Conservation (phyloP, 2,888 invertebrate genomes). For the Lacanobia oleracea region DNA sequence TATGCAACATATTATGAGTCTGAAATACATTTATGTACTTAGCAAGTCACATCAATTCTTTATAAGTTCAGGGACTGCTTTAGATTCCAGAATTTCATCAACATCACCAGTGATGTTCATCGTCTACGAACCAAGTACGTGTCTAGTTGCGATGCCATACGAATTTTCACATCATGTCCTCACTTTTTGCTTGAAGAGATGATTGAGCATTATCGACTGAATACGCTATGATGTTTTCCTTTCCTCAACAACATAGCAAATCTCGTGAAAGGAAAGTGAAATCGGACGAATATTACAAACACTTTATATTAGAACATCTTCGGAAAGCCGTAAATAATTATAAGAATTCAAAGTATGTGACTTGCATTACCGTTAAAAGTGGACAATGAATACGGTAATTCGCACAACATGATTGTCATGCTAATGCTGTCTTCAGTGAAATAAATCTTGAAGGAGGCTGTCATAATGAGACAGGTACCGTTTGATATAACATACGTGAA, state of each 20-base stretch:
- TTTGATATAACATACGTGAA: constrained; percentile 34
- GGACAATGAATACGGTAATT: constrained; percentile 67
- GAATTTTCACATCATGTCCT: constrained; percentile 4
- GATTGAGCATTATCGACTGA: constrained; percentile 23
- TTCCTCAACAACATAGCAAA: constrained; percentile 10
- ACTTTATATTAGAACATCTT: constrained; percentile 37
- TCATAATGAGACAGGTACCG: constrained; percentile 39
- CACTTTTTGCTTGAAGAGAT: constrained; percentile 23
- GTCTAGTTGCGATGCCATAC: not conserved
- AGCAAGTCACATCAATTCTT: not conserved
- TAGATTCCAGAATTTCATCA: too few species aligned
- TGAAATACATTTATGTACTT: constrained; percentile 3
- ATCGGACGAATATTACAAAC: constrained; percentile 26
- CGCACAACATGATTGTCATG: constrained; percentile 69
- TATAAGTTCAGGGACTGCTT: not conserved
- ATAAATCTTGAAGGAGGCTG: constrained; percentile 51
- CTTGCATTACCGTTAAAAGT: constrained; percentile 61
- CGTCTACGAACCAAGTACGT: not conserved
- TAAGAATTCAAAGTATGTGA: constrained; percentile 53
- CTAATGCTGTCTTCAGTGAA: constrained; percentile 65
- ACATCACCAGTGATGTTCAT: not conserved
- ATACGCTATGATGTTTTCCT: constrained; percentile 1
- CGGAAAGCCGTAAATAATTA: constrained; percentile 46
- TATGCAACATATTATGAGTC: not conserved
- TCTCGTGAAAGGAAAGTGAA: constrained; percentile 51